Evolutionary conservation across 2,113 vertebrate species (phyloP).

Genomic region (Eidolon helvum): DNA sequence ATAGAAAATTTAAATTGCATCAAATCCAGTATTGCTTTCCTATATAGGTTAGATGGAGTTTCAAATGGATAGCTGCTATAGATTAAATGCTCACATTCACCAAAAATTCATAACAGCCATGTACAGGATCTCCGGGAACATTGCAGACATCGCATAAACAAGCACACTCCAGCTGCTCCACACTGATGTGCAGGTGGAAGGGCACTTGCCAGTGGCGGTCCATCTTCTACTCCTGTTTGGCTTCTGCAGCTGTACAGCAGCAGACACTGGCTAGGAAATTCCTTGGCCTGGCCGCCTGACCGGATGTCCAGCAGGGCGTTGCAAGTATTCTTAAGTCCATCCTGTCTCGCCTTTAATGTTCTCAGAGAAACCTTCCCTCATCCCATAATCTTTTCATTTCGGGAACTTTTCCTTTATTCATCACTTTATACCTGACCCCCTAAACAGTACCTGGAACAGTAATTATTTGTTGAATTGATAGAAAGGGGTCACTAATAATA

Average conservation of each 20-base stretch:
- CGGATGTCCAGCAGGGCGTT: slow-evolving; percentile 91
- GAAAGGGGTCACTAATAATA: neutral
- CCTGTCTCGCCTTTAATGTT: neutral
- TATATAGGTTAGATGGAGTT: neutral
- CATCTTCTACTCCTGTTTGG: slow-evolving; percentile 91
- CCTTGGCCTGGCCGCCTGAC: slow-evolving; percentile 90
- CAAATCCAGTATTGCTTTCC: neutral
- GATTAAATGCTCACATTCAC: neutral
- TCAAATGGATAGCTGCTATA: neutral
- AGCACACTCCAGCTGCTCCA: slow-evolving; percentile 90
- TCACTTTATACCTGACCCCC: neutral
- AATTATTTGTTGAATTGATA: neutral
- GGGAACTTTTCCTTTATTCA: neutral
- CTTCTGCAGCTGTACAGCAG: slow-evolving; percentile 91
- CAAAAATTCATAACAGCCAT: slow-evolving; percentile 81
- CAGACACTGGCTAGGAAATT: slow-evolving; percentile 89
- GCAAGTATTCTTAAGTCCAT: slow-evolving; percentile 76
- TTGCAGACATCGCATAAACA: slow-evolving; percentile 91
- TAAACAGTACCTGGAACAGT: neutral
- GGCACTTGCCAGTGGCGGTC: slow-evolving; percentile 87
- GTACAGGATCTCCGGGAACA: slow-evolving; percentile 92
- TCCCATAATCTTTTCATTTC: neutral
- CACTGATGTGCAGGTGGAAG: slow-evolving; percentile 92
- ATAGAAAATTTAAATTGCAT: neutral
- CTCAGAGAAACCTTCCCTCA: neutral